Conservation (phyloP, 2,888 invertebrate genomes). For the Lasius fuliginosus region DNA sequence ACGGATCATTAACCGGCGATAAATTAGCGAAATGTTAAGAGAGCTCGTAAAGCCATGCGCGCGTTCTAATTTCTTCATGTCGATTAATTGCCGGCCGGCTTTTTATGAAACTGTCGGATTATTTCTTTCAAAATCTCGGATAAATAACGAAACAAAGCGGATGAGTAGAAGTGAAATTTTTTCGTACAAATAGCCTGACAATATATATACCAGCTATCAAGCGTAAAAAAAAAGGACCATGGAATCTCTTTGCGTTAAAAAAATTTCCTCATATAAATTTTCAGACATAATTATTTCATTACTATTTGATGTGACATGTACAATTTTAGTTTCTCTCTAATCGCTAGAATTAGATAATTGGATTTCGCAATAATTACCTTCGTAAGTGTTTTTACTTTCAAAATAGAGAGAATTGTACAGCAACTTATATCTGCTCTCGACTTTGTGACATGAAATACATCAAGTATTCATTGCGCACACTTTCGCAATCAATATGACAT, state of each 20-base stretch:
- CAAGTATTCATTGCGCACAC: background rate
- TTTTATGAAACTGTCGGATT: slow-evolving; percentile 3
- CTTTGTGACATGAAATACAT: background rate
- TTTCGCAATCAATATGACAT: background rate
- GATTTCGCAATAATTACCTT: background rate
- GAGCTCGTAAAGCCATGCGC: slow-evolving; percentile 13
- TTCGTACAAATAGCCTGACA: background rate
- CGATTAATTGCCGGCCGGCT: slow-evolving; percentile 9
- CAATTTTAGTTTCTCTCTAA: background rate
- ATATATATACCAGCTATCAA: background rate
- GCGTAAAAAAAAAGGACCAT: background rate
- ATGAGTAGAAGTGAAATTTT: background rate
- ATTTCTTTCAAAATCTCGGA: slow-evolving; percentile 7
- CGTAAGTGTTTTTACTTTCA: background rate
- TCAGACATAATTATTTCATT: background rate
- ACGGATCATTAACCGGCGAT: slow-evolving; percentile 50
- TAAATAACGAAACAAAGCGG: background rate
- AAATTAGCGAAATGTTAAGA: slow-evolving; percentile 46
- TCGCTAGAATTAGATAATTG: background rate
- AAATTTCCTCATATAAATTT: background rate
- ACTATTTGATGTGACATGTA: background rate
- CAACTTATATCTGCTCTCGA: background rate
- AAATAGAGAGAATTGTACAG: background rate
- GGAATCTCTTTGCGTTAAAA: background rate
- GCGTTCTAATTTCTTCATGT: slow-evolving; percentile 33